phyloP scores from a whole-genome alignment of 2,113 vertebrate species.

The Callocephalon fimbriatum region DNA sequence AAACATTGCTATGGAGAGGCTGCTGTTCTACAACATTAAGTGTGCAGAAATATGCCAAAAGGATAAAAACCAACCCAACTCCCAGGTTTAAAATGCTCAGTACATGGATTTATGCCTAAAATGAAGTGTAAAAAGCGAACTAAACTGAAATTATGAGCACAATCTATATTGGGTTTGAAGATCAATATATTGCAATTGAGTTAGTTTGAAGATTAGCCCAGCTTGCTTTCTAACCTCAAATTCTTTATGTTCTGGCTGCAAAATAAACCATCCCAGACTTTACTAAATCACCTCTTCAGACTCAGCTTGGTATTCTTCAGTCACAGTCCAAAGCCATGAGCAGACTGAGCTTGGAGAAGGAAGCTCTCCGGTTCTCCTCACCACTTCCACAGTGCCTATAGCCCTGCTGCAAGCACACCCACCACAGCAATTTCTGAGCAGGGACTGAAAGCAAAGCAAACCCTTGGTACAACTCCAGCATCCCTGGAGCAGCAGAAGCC shows the following conservation, averaged over 20 bases:
- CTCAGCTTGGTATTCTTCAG: not conserved
- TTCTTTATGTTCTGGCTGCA: not conserved
- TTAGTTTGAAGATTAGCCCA: not conserved
- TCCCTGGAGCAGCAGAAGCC: not conserved
- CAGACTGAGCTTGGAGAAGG: not conserved
- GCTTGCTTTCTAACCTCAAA: not conserved
- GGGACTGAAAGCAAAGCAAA: not conserved
- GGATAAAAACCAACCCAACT: fast-evolving
- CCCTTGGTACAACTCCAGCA: not conserved
- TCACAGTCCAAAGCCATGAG: not conserved
- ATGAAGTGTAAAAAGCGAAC: not conserved
- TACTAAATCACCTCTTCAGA: not conserved
- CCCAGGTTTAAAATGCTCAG: not conserved
- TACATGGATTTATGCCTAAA: not conserved
- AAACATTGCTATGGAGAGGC: not conserved
- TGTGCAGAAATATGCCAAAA: not conserved
- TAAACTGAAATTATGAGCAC: conserved; percentile 14
- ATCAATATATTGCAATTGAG: not conserved
- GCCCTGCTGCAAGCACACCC: not conserved
- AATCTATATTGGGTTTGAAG: not conserved
- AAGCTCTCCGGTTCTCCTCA: not conserved
- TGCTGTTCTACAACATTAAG: not conserved
- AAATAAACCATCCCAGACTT: not conserved
- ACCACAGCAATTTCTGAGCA: not conserved
- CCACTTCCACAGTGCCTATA: not conserved